Conservation (phyloP, 2,113 vertebrate species). For the Catharus fuscescens region DNA sequence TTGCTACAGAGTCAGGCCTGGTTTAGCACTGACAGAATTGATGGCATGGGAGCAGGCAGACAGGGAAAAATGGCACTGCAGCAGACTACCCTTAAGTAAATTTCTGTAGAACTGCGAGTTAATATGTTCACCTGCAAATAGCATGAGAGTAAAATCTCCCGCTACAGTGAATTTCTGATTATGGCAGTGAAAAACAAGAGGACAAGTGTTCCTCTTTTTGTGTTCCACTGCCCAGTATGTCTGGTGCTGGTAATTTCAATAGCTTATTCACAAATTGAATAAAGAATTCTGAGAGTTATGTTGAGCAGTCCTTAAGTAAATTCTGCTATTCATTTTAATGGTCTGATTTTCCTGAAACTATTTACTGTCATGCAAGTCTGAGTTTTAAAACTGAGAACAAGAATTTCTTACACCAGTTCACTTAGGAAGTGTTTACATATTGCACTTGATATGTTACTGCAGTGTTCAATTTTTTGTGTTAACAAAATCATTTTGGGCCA, state of each 20-base stretch:
- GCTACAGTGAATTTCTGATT: background rate
- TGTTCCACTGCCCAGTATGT: background rate
- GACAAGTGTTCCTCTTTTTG: background rate
- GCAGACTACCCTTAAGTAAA: background rate
- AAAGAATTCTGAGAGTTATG: background rate
- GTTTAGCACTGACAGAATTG: background rate
- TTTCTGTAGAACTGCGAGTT: rapidly evolving
- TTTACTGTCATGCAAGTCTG: background rate
- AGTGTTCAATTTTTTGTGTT: background rate
- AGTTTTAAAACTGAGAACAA: background rate
- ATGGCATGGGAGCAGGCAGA: background rate
- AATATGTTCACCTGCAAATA: background rate
- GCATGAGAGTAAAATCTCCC: background rate
- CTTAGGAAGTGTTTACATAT: background rate
- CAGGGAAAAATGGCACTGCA: background rate
- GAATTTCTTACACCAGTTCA: background rate
- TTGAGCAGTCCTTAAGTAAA: background rate
- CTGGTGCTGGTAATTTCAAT: background rate
- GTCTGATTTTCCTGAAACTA: background rate
- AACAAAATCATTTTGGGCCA: background rate
- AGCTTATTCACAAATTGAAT: background rate
- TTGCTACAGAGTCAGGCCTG: background rate
- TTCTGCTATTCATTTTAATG: background rate
- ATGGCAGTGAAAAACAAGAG: background rate
- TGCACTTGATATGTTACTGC: background rate